Conservation (phyloP, 2,113 vertebrate species). For the Dipodomys stephensi region DNA sequence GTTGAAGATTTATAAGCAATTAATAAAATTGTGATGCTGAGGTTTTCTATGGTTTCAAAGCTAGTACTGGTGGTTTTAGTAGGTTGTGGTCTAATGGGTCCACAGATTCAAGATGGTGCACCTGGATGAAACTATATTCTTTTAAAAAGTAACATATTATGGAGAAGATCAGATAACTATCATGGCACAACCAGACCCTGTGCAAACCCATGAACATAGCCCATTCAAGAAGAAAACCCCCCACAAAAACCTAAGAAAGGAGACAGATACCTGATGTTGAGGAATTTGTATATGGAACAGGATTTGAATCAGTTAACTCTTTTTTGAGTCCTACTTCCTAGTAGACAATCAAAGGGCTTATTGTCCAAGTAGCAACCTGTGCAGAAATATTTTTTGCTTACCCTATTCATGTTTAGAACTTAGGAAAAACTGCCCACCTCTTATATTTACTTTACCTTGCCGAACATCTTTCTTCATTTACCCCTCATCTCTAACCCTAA, state of each 20-base stretch:
- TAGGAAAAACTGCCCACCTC: not conserved
- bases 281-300: not conserved
- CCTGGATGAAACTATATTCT: not conserved
- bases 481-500: not conserved
- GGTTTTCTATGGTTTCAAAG: not conserved
- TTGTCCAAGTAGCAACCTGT: not conserved
- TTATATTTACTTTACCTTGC: rapidly evolving
- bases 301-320: not conserved
- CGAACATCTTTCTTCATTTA: not conserved
- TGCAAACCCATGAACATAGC: not conserved
- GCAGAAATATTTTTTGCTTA: not conserved
- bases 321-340: not conserved
- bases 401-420: not conserved
- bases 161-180: not conserved
- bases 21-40: not conserved
- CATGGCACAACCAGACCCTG: not conserved
- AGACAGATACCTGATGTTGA: not conserved
- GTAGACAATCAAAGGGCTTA: not conserved
- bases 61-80: not conserved
- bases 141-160: not conserved
- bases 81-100: not conserved
- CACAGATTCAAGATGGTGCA: not conserved
- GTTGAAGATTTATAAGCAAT: not conserved
- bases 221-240: not conserved
- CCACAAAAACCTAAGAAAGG: not conserved